Evolutionary conservation across 2,113 vertebrate species (phyloP), one percentile per base, ranked within the genome.

Genomic region (Thalassoma bifasciatum): DNA sequence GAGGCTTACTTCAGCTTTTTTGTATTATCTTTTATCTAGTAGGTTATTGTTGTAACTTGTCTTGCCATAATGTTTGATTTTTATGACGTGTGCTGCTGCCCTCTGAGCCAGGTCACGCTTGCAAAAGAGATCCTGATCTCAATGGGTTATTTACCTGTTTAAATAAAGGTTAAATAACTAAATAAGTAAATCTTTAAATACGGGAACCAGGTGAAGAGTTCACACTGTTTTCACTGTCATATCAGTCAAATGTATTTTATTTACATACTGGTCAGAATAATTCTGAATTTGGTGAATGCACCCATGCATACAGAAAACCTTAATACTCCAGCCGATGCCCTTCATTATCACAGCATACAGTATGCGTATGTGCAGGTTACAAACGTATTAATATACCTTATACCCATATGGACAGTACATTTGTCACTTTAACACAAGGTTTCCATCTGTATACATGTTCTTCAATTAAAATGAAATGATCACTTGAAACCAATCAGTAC

Each of bases 241-340:
- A 58, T 80, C 81, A 78, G 60, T 81, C 79, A 77, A 83, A 82
- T 77, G 47, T 44, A 62, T 66, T 89, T 87, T 90, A 91, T 92
- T 91, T 89, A 91, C 87, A 90, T 81, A 81, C 58, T 75, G 80
- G 69, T 85, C 72, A 79, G 73, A 57, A 73, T 77, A 61, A 80
- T 80, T 85, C 50, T 70, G 74, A 88, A 84, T 79, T 72, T 85
- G 75, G 62, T 68, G 42, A 82, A 85, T 77, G 65, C 74, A 79
- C 75, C 79, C 70, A 89, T 82, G 86, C 83, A 80, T 74, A 90
- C 79, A 84, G 81, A 81, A 75, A 82, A 86, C 62, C 66, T 71
- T 72, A 58, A 58, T 77, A 70, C 24, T 85, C 77, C 72, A 83
- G 71, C 75, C 44, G 40, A 82, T 75, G 72, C 82, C 83, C 83